phyloP scores from a whole-genome alignment of 1,140 invertebrate species.

The Zaprionus inermis region DNA sequence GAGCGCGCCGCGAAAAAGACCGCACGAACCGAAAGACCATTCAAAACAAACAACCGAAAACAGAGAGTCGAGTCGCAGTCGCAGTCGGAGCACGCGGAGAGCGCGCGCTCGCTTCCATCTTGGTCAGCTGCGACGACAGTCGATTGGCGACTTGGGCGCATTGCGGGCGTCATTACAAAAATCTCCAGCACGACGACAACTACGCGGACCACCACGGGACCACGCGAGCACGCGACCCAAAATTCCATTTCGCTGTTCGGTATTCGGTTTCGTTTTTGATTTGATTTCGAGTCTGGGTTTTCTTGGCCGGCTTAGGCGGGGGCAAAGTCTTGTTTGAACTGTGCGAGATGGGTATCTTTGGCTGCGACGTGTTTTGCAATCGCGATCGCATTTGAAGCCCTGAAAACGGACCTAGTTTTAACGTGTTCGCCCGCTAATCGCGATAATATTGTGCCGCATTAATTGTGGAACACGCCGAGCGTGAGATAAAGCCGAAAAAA shows the following conservation, averaged over 20 bases:
- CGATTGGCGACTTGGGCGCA: conserved; percentile 71
- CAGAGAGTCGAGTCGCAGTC: conserved; percentile 35
- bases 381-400: conserved; percentile 27
- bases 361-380: conserved; percentile 63
- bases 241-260: conserved; percentile 20
- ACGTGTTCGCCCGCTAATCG: conserved; percentile 42
- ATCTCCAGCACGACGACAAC: conserved; percentile 26
- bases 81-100: neutral
- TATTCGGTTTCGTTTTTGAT: conserved; percentile 8
- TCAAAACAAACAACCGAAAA: conserved; percentile 36
- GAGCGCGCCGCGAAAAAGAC: conserved; percentile 46
- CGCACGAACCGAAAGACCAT: conserved; percentile 24
- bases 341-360: conserved; percentile 28
- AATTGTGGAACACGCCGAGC: conserved; percentile 31
- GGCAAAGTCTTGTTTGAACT: conserved; percentile 11
- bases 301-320: conserved; percentile 16
- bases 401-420: conserved; percentile 4
- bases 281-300: conserved; percentile 16
- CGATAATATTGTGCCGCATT: conserved; percentile 44
- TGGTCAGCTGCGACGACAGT: conserved; percentile 52
- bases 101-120: conserved; percentile 41
- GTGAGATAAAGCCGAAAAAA: conserved; percentile 53
- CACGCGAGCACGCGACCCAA: conserved; percentile 16
- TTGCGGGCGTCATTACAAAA: conserved; percentile 61
- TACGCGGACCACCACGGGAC: conserved; percentile 13